phyloP scores from a whole-genome alignment of 2,888 invertebrate species.

The Cerceris rybyensis region DNA sequence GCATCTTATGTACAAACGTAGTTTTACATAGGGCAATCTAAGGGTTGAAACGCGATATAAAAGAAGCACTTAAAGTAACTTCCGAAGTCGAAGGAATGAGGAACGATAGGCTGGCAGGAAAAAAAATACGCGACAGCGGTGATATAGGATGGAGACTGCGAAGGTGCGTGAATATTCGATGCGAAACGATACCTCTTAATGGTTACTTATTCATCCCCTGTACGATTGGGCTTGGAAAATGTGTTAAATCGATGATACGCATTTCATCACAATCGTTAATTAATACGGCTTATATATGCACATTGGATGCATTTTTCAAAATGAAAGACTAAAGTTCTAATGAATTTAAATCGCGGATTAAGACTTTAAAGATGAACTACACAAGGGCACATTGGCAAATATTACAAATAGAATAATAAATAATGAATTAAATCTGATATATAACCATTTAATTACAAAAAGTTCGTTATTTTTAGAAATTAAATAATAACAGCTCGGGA shows the following conservation, averaged over 20 bases:
- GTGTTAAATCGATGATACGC: neutral
- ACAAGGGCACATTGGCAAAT: no score
- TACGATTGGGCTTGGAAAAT: neutral
- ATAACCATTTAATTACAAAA: no score
- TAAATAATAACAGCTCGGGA: no score
- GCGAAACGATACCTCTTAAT: constrained; percentile 4
- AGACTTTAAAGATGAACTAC: no score
- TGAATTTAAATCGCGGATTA: neutral
- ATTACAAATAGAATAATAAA: no score
- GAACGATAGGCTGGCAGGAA: constrained; percentile 10
- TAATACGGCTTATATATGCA: neutral
- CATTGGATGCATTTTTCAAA: neutral
- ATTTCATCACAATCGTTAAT: constrained; percentile 3
- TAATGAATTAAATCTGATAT: no score
- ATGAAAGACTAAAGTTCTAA: neutral
- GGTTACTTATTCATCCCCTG: constrained; percentile 4
- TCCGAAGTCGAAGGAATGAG: constrained; percentile 1
- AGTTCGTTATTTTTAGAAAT: no score
- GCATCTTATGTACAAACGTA: no score
- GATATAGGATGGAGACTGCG: neutral
- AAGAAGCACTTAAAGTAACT: constrained; percentile 10
- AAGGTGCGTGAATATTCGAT: neutral
- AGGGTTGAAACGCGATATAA: no score
- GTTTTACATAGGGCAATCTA: no score
- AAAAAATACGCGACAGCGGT: constrained; percentile 13